Conservation (phyloP, 2,888 invertebrate species). For the Rhimphoctona megacephalus region DNA sequence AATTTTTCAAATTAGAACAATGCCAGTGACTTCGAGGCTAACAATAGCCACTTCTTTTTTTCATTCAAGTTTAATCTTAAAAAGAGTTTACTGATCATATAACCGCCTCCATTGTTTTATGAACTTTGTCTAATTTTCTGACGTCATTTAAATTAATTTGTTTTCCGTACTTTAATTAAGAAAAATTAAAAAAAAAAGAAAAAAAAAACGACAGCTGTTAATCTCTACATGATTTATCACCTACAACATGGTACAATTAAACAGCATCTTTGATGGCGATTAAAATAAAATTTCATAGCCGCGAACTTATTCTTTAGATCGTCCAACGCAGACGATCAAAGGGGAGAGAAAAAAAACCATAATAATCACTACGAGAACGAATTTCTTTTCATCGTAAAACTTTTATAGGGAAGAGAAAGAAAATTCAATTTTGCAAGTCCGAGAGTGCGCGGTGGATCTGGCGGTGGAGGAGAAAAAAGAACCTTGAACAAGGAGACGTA, state of each 20-base stretch:
- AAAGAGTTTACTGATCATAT: too few relatives aligned
- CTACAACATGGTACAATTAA: not conserved
- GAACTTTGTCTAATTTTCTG: not conserved
- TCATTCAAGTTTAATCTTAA: too few relatives aligned
- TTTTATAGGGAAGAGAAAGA: slow-evolving; percentile 19
- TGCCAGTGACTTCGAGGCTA: too few relatives aligned
- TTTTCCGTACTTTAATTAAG: not conserved
- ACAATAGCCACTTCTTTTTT: too few relatives aligned
- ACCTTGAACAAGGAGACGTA: slow-evolving; percentile 4
- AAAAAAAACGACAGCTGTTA: not conserved
- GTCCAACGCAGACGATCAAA: not conserved
- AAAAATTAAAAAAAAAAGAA: not conserved
- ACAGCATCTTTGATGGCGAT: not conserved
- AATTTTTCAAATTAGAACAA: not conserved
- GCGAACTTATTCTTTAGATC: not conserved
- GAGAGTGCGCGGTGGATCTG: slow-evolving; percentile 1
- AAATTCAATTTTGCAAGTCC: slow-evolving; percentile 18
- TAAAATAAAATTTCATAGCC: slow-evolving; percentile 11
- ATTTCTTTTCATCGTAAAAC: slow-evolving; percentile 40
- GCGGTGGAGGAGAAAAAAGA: not conserved
- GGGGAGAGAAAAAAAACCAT: not conserved
- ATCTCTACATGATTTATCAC: not conserved
- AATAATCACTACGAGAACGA: slow-evolving; percentile 25
- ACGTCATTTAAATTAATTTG: slow-evolving; percentile 5
- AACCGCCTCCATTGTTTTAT: not conserved